These are phyloP conservation scores for Rhyacophila evoluta DNA, from an alignment of 2,888 invertebrate genomes.

Conservation along the genomic window DNA sequence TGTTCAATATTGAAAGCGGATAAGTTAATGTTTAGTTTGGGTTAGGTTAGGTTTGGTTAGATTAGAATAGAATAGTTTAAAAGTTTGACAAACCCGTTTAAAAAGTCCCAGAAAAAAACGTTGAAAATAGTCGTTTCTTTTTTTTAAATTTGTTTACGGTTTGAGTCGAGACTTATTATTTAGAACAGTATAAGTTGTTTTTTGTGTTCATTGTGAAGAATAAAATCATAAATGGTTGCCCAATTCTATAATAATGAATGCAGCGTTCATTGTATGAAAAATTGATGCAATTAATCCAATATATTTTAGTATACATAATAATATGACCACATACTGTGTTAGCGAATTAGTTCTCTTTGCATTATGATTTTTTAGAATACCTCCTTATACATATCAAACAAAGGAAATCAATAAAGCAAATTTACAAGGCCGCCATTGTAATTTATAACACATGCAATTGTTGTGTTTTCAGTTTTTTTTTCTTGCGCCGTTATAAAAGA, in stretches of 20 bases:
- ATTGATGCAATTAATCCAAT: neutral
- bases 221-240: neutral
- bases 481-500: neutral
- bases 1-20: too few species aligned
- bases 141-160: too few species aligned
- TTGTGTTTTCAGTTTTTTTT: neutral
- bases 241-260: neutral
- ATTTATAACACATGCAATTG: constrained; percentile 17
- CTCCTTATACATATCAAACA: neutral
- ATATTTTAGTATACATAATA: neutral
- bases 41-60: too few species aligned
- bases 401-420: constrained; percentile 15
- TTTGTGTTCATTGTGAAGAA: neutral
- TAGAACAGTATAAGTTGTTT: too few species aligned
- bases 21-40: too few species aligned
- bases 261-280: neutral
- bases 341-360: neutral
- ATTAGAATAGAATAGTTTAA: too few species aligned
- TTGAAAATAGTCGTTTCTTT: too few species aligned
- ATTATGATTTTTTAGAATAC: neutral
- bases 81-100: too few species aligned
- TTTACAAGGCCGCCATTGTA: neutral
- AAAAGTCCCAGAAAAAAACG: too few species aligned
- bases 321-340: neutral
- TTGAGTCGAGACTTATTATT: too few species aligned